These are phyloP conservation scores for Tiliacea citrago DNA, from an alignment of 2,888 invertebrate species.

Conservation along the genomic window DNA sequence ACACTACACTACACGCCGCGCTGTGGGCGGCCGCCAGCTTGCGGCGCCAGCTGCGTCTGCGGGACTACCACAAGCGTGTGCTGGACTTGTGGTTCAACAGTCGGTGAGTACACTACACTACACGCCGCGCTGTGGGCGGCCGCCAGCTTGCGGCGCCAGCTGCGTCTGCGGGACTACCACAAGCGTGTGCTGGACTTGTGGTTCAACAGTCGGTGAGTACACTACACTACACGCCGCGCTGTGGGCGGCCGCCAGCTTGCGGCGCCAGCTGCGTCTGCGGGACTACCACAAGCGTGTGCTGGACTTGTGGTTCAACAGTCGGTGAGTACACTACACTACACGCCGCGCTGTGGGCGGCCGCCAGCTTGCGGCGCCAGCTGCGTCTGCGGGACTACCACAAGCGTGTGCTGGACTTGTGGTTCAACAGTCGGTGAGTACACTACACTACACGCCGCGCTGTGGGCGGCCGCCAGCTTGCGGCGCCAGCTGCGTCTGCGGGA, in stretches of 20 bases:
- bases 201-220: constrained; percentile 56
- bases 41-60: constrained; percentile 39
- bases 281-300: too few species aligned
- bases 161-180: constrained; percentile 19
- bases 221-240: too few species aligned
- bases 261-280: constrained; percentile 33
- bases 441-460: too few species aligned
- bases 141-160: constrained; percentile 36
- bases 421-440: constrained; percentile 56
- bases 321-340: constrained; percentile 56
- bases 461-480: too few species aligned
- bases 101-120: constrained; percentile 58
- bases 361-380: constrained; percentile 39
- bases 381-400: constrained; percentile 11
- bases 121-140: too few species aligned
- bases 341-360: too few species aligned
- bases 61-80: too few species aligned
- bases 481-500: constrained; percentile 27
- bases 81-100: not conserved
- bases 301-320: constrained; percentile 10
- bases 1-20: too few species aligned
- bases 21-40: too few species aligned
- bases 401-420: too few species aligned
- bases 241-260: too few species aligned
- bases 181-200: too few species aligned